A percentile compares a stretch with the other conserved stretches of the same genome.
phyloP scores from a whole-genome alignment of 2,888 invertebrate genomes.

The Lasioglossum leucozonium region DNA sequence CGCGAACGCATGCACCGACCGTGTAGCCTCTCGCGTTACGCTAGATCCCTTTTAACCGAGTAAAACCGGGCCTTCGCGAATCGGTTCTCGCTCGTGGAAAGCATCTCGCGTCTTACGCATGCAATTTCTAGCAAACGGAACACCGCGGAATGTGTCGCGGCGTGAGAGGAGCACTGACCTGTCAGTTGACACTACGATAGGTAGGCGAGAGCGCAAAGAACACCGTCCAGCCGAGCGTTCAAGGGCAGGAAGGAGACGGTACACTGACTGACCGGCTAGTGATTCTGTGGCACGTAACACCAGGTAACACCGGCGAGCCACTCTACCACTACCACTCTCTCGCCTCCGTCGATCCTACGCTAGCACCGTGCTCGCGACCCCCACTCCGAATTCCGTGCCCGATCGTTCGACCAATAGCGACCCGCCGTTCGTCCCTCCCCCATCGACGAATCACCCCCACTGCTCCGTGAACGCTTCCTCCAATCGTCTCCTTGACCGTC shows the following conservation, averaged over 20 bases:
- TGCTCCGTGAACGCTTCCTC: slow-evolving; percentile 26
- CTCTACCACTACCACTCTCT: slow-evolving; percentile 40
- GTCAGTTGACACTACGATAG: slow-evolving; percentile 71
- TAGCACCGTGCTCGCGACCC: slow-evolving; percentile 23
- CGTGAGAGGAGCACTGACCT: slow-evolving; percentile 74
- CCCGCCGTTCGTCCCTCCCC: not conserved
- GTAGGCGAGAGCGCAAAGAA: slow-evolving; percentile 60
- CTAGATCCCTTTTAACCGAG: not conserved
- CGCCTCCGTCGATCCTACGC: slow-evolving; percentile 43
- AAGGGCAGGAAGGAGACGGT: slow-evolving; percentile 72
- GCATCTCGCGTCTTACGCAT: not conserved
- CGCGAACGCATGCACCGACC: not conserved
- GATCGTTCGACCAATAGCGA: slow-evolving; percentile 54
- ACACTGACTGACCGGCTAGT: slow-evolving; percentile 74
- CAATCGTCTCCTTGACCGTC: slow-evolving; percentile 71
- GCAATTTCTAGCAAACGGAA: slow-evolving; percentile 18
- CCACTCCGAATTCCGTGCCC: slow-evolving; percentile 49
- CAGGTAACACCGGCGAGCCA: slow-evolving; percentile 67
- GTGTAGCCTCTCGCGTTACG: not conserved
- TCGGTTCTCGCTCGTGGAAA: not conserved
- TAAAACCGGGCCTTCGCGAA: not conserved
- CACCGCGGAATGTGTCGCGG: slow-evolving; percentile 17
- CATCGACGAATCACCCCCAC: slow-evolving; percentile 18
- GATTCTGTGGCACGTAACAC: slow-evolving; percentile 70
- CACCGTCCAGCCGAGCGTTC: slow-evolving; percentile 69